Evolutionary conservation across 2,113 vertebrate species (phyloP).

Genomic region (Saguinus midas): DNA sequence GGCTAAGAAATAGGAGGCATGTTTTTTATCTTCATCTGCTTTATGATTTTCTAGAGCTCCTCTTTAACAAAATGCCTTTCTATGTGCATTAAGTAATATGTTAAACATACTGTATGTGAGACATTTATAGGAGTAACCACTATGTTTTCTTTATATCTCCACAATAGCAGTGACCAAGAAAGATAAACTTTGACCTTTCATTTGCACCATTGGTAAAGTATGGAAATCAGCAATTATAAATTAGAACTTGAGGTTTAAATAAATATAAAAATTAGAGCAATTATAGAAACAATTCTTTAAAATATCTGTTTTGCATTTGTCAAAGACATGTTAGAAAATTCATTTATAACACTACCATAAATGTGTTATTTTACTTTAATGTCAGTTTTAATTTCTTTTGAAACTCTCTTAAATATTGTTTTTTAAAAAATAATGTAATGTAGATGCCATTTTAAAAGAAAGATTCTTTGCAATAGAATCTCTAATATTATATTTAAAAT

Average conservation of each 20-base stretch:
- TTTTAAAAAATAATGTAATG: background rate
- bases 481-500: slow-evolving; percentile 6
- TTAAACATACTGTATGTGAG: background rate
- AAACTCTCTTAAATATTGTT: background rate
- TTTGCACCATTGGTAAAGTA: background rate
- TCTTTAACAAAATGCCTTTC: slow-evolving; percentile 4
- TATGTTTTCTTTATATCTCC: background rate
- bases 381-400: slow-evolving; percentile 8
- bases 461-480: background rate
- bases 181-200: slow-evolving; percentile 6
- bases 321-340: slow-evolving; percentile 2
- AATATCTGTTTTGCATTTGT: slow-evolving; percentile 11
- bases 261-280: background rate
- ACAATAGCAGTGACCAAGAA: background rate
- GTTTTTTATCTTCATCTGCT: background rate
- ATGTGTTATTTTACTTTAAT: background rate
- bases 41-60: slow-evolving; percentile 26
- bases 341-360: background rate
- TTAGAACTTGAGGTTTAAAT: background rate
- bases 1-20: background rate
- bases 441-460: background rate
- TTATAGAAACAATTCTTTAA: background rate
- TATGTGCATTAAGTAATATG: background rate
- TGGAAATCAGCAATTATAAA: background rate
- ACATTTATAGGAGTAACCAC: background rate